Percentiles rank a stretch among this genome's conserved stretches.
These are phyloP conservation scores for Eucriotettix oculatus DNA, from an alignment of 2,888 invertebrate species.

Conservation along the genomic window DNA sequence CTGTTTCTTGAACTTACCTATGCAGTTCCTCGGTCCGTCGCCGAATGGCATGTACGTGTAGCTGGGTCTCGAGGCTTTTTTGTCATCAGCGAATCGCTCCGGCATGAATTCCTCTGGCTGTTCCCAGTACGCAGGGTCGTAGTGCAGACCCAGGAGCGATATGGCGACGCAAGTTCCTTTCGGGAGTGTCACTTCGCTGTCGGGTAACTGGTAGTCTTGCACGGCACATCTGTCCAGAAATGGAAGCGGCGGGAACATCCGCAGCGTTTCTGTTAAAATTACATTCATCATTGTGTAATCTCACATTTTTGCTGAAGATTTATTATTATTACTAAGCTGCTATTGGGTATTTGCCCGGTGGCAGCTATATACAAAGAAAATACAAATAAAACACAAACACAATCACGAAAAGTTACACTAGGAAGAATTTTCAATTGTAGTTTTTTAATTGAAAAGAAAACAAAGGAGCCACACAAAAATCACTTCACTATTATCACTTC, in stretches of 20 bases:
- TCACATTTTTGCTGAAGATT: too few species aligned
- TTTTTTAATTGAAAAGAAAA: too few species aligned
- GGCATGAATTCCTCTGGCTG: background rate
- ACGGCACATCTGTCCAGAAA: background rate
- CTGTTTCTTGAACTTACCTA: background rate
- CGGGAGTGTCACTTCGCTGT: background rate
- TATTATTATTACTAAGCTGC: too few species aligned
- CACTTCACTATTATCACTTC: too few species aligned
- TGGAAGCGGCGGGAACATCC: background rate
- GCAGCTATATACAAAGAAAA: too few species aligned
- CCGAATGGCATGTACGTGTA: background rate
- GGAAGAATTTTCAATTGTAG: too few species aligned
- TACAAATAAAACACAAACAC: too few species aligned
- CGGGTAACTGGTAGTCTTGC: background rate
- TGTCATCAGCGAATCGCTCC: background rate
- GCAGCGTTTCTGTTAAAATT: background rate
- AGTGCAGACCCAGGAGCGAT: background rate
- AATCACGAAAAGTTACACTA: too few species aligned
- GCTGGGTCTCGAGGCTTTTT: background rate
- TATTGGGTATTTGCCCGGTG: too few species aligned
- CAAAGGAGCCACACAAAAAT: too few species aligned
- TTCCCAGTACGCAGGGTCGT: background rate
- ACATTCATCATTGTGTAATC: too few species aligned
- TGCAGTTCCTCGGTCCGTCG: background rate
- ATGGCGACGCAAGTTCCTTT: background rate